Evolutionary conservation across 2,797 vertebrate species (phyloP), one percentile per base, ranked within the genome.

Genomic region (Neosilurus hyrtlii): DNA sequence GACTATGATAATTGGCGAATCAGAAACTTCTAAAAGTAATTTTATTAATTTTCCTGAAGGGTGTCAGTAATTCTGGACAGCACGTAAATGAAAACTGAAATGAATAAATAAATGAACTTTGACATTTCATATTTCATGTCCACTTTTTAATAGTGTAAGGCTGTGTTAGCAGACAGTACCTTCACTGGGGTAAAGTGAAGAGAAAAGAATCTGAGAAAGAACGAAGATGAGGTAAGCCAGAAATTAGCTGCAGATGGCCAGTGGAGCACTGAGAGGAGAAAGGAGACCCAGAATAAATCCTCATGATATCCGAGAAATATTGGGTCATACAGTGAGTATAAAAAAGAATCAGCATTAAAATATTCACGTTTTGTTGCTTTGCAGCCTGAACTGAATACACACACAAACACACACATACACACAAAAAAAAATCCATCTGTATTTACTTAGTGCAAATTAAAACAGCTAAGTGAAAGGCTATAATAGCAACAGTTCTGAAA

Each of bases 241-340:
- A 80, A 22, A 85, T 26, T 52, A 83, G 24, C 72, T 54, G 67
- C 67, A 51, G 26, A 75, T 86, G 65, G 37, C 76, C 76, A 80
- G n/a, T 59, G 57, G 66, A 83, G 49, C 14, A 0, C 3, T 24
- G 11, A 37, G 24, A 52, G 24, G 67, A 20, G 56, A 11, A 75
- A 75, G 35, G 35, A 74, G 20, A 74, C n/a, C 35, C 43, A 57
- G 57, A 78, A 66, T 22, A 11, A 35, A 65, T 65, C 0, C 26
- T 35, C 5, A 26, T 26, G n/a, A 11, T 76, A 26, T 59, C 18
- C 26, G 20, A 75, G 72, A 75, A 57, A 75, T 22, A 1, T 57
- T 75, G 57, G 8, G 26, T 35, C 26, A 75, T 35, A 35, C 26
- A 43, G 1, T 43, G 4, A 43, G 43, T 43, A 3, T 43, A 43